Evolutionary conservation across 2,888 invertebrate genomes (phyloP).

Genomic region (Dynastes grantii): DNA sequence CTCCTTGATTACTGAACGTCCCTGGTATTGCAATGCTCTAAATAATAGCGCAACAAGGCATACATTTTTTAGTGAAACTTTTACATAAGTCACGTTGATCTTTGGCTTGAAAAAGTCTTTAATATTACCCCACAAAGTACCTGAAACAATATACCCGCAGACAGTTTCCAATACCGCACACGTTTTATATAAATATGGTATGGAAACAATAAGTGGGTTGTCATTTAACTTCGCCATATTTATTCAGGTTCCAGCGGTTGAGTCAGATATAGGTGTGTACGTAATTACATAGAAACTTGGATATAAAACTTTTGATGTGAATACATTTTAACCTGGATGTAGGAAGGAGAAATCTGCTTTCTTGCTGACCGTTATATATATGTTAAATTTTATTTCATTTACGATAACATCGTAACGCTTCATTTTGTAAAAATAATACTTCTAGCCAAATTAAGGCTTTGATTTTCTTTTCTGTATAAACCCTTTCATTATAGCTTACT

Average conservation of each 20-base stretch:
- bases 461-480: no score
- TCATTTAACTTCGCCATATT: constrained; percentile 25
- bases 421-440: no score
- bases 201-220: constrained; percentile 41
- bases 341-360: no score
- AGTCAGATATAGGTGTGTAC: constrained; percentile 17
- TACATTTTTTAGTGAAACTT: not conserved
- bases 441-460: no score
- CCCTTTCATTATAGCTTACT: no score
- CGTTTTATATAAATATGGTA: constrained; percentile 28
- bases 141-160: not conserved
- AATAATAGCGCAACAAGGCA: not conserved
- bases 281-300: not conserved
- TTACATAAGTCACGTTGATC: not conserved
- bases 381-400: no score
- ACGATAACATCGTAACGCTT: no score
- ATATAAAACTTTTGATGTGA: no score
- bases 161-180: not conserved
- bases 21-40: no score
- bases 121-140: not conserved
- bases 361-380: no score
- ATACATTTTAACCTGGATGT: no score
- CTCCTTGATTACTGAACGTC: no score
- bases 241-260: constrained; percentile 24
- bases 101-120: not conserved